Conservation (phyloP, 2,797 vertebrate species). For the Trichosurus vulpecula region DNA sequence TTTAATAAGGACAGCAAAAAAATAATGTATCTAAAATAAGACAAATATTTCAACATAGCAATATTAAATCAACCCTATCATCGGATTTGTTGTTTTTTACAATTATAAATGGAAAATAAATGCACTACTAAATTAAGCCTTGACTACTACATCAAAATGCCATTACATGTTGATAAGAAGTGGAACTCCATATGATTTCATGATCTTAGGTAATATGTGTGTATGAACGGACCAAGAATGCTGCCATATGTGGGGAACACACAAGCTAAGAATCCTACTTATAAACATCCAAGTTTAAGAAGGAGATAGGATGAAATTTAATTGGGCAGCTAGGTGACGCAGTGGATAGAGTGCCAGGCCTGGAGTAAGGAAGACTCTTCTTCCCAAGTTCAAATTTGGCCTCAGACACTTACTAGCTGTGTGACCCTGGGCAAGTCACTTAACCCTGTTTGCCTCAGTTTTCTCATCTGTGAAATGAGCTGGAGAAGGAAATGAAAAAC, state of each 20-base stretch:
- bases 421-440: background rate
- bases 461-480: background rate
- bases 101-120: constrained; percentile 58
- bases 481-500: background rate
- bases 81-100: constrained; percentile 1
- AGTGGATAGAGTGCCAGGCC: background rate
- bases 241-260: background rate
- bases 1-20: constrained; percentile 9
- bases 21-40: constrained; percentile 21
- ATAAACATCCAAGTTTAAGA: background rate
- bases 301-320: background rate
- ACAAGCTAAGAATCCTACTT: background rate
- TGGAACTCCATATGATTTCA: constrained; percentile 2
- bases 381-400: background rate
- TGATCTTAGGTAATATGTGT: constrained; percentile 3
- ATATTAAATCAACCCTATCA: constrained; percentile 6
- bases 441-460: background rate
- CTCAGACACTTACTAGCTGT: background rate
- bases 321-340: background rate
- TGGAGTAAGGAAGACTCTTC: background rate
- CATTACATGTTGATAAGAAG: constrained; percentile 36
- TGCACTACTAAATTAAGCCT: constrained; percentile 55
- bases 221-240: background rate
- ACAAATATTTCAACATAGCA: constrained; percentile 42
- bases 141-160: constrained; percentile 63